Evolutionary conservation across 1,140 invertebrate genomes (phyloP).

Genomic region (Rhyzopertha dominica): DNA sequence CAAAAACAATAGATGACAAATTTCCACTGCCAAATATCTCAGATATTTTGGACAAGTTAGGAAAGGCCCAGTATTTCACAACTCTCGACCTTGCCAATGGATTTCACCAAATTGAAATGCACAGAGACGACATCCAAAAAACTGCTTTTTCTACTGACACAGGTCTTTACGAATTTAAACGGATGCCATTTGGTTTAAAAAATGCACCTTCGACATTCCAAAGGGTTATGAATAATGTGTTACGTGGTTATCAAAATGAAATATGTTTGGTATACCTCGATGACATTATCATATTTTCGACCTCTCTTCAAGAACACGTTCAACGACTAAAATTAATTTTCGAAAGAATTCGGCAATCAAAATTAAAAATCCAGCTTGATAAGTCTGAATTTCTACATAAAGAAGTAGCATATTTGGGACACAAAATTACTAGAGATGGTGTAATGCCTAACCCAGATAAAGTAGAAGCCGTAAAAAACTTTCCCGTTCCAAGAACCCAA

Average conservation of each 20-base stretch:
- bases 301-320: slow-evolving; percentile 39
- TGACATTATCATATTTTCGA: slow-evolving; percentile 41
- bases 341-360: slow-evolving; percentile 13
- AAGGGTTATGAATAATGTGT: slow-evolving; percentile 35
- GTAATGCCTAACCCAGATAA: slow-evolving; percentile 28
- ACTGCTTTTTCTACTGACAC: no score
- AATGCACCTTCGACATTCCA: slow-evolving; percentile 36
- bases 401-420: slow-evolving; percentile 21
- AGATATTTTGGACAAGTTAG: no score
- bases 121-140: no score
- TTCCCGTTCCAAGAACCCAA: slow-evolving; percentile 35
- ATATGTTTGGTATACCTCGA: slow-evolving; percentile 42
- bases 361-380: slow-evolving; percentile 23
- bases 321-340: no score
- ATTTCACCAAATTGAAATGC: no score
- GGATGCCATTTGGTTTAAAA: slow-evolving; percentile 39
- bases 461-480: slow-evolving; percentile 26
- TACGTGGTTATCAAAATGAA: slow-evolving; percentile 29
- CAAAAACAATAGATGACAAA: no score
- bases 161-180: slow-evolving; percentile 34
- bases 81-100: no score
- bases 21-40: no score
- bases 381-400: no score
- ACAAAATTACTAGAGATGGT: slow-evolving; percentile 26
- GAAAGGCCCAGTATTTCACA: no score